A percentile compares a stretch with the other conserved stretches of the same genome.
Evolutionary conservation across 2,888 invertebrate species (phyloP).

Genomic region (Nasonia oneida): DNA sequence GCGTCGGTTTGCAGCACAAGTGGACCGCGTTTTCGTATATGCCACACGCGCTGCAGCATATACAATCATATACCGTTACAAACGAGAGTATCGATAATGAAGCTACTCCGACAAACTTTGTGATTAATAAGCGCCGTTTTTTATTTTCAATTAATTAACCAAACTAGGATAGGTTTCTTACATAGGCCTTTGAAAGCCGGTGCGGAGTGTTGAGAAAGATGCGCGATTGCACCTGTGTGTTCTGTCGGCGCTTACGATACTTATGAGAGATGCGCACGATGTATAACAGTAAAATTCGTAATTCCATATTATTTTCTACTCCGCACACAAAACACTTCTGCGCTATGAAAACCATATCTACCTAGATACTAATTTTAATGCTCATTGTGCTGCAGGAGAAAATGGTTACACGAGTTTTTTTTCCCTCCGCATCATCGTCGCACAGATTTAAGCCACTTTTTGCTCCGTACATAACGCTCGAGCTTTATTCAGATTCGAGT

Average conservation of each 20-base stretch:
- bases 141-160: conserved; percentile 1
- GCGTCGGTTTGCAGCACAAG: conserved; percentile 13
- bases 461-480: not conserved
- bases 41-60: not conserved
- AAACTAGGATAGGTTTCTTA: not conserved
- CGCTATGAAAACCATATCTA: not conserved
- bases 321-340: not conserved
- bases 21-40: conserved; percentile 35
- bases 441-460: not conserved
- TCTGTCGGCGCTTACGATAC: not conserved
- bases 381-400: not conserved
- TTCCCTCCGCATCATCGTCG: not conserved
- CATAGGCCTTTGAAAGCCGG: not conserved
- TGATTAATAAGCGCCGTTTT: not conserved
- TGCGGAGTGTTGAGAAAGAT: not conserved
- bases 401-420: not conserved
- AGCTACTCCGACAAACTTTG: not conserved
- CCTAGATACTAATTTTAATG: not conserved
- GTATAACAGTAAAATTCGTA: conserved; percentile 13
- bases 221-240: not conserved
- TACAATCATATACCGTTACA: not conserved
- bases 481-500: conserved; percentile 36
- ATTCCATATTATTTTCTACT: not conserved
- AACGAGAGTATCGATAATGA: not conserved
- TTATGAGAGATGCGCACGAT: not conserved